Evolutionary conservation across 2,888 invertebrate species (phyloP).

Genomic region (Blera fallax): DNA sequence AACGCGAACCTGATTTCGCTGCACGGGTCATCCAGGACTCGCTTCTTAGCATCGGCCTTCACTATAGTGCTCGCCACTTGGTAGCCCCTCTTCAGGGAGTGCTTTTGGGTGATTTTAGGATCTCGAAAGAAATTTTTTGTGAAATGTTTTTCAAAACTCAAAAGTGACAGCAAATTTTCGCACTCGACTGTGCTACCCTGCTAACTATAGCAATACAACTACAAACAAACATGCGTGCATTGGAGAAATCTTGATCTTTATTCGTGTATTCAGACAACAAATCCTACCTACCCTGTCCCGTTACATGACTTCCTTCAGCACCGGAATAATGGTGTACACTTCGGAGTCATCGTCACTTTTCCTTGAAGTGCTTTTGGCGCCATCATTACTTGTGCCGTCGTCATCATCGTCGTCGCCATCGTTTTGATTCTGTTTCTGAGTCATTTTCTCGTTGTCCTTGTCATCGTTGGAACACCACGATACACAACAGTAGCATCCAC

Average conservation of each 20-base stretch:
- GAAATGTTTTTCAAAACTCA: too few relatives aligned
- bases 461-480: slow-evolving; percentile 2
- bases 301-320: slow-evolving; percentile 1
- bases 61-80: too few relatives aligned
- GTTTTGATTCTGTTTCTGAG: slow-evolving; percentile 15
- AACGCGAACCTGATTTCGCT: too few relatives aligned
- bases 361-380: slow-evolving; percentile 64
- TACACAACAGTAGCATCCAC: neutral
- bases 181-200: neutral
- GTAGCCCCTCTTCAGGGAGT: too few relatives aligned
- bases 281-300: neutral
- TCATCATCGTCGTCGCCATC: slow-evolving; percentile 2
- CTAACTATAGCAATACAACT: neutral
- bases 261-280: slow-evolving; percentile 17
- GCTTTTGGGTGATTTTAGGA: too few relatives aligned
- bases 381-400: slow-evolving; percentile 39
- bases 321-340: slow-evolving; percentile 54
- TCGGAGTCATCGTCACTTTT: slow-evolving; percentile 58
- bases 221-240: slow-evolving; percentile 3
- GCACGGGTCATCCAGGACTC: too few relatives aligned
- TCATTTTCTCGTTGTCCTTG: slow-evolving; percentile 40
- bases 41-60: too few relatives aligned
- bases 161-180: neutral
- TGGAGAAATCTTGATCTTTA: slow-evolving; percentile 38
- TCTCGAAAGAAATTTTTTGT: too few relatives aligned